Percentiles rank a stretch among this genome's conserved stretches.
phyloP scores from a whole-genome alignment of 2,797 vertebrate species.

The Gambelia wislizenii region DNA sequence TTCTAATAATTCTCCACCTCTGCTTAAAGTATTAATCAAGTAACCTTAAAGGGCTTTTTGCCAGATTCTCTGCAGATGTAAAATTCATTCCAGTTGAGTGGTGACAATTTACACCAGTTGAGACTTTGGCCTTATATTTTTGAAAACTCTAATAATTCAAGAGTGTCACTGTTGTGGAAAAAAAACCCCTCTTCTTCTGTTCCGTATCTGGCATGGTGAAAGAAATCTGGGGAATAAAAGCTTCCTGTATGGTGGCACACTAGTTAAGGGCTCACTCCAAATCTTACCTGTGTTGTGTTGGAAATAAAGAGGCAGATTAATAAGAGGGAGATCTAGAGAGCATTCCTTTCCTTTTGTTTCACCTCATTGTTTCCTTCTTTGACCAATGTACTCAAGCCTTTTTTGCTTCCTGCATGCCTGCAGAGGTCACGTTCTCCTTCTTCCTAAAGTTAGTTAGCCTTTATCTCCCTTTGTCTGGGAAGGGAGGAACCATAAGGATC shows the following conservation, averaged over 20 bases:
- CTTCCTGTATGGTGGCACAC: too few species aligned
- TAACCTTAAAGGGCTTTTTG: constrained; percentile 16
- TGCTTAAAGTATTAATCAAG: constrained; percentile 60
- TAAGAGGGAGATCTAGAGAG: too few species aligned
- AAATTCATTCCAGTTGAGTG: constrained; percentile 19
- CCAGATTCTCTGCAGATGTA: constrained; percentile 13
- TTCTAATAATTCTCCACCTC: constrained; percentile 65
- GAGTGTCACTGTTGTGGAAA: neutral
- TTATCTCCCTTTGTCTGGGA: too few species aligned
- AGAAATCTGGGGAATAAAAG: neutral
- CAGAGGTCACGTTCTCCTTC: too few species aligned
- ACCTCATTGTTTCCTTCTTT: too few species aligned
- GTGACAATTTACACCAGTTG: neutral
- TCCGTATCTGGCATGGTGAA: neutral
- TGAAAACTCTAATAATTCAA: constrained; percentile 13
- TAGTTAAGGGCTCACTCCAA: neutral
- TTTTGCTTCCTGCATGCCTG: too few species aligned
- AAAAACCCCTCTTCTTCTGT: neutral
- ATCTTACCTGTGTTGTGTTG: too few species aligned
- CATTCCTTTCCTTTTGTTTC: too few species aligned
- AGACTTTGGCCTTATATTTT: constrained; percentile 15
- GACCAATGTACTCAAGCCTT: too few species aligned
- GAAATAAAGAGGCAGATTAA: too few species aligned
- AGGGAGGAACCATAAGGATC: too few species aligned
- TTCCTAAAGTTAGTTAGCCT: too few species aligned